phyloP scores from a whole-genome alignment of 2,113 vertebrate species.

The Paraplagusia blochii region DNA sequence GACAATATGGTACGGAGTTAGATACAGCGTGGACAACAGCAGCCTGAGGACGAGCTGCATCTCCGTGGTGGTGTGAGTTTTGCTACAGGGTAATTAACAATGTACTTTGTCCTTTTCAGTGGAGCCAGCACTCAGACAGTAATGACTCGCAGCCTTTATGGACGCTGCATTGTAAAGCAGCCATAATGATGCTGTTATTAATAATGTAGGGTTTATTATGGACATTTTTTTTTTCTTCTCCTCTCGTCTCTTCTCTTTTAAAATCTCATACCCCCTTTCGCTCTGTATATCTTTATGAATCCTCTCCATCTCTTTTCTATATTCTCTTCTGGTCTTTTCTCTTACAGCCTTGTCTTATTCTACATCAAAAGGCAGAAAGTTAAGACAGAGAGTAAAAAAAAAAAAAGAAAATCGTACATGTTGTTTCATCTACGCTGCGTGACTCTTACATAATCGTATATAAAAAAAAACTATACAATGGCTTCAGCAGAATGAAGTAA shows the following conservation, averaged over 20 bases:
- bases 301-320: not conserved
- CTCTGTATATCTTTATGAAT: too few species aligned
- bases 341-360: not conserved
- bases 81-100: slow-evolving; percentile 40
- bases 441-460: too few species aligned
- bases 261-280: too few species aligned
- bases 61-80: slow-evolving; percentile 3
- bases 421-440: too few species aligned
- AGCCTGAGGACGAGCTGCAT: not conserved
- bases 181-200: slow-evolving; percentile 58
- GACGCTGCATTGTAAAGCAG: slow-evolving; percentile 46
- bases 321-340: not conserved
- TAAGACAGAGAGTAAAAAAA: too few species aligned
- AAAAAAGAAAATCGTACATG: too few species aligned
- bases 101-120: slow-evolving; percentile 29
- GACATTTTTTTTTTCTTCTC: slow-evolving; percentile 4
- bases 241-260: not conserved
- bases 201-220: slow-evolving; percentile 52
- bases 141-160: slow-evolving; percentile 48
- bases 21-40: not conserved
- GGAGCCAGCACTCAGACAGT: slow-evolving; percentile 34
- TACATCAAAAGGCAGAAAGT: not conserved
- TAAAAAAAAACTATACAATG: too few species aligned
- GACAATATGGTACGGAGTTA: not conserved
- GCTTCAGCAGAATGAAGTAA: too few species aligned